Evolutionary conservation across 92 coral and sea anemone species (phyloP).

Genomic region (Zoanthus gigantus): DNA sequence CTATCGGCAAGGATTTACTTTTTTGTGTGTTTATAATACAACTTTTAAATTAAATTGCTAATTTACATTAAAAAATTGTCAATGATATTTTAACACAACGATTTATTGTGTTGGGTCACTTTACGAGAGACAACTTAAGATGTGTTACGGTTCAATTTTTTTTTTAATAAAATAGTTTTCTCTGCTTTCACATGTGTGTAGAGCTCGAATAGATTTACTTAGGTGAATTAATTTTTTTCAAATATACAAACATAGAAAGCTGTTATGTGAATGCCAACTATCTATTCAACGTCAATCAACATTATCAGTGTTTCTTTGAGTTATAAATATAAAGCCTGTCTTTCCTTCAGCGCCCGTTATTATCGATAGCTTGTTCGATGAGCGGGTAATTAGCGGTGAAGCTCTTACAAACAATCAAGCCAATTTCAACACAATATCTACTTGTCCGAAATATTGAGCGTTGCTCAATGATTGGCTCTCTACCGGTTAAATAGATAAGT

Average conservation of each 20-base stretch:
- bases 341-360: conserved; percentile 64
- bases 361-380: conserved; percentile 73
- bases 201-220: conserved; percentile 20
- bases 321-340: conserved; percentile 55
- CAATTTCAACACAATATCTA: conserved; percentile 88
- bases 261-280: conserved; percentile 21
- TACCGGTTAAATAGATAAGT: conserved; percentile 82
- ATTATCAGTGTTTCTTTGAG: conserved; percentile 69
- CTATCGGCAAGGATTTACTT: too few species aligned
- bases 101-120: not conserved
- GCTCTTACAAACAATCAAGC: conserved; percentile 80
- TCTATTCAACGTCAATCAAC: conserved; percentile 81
- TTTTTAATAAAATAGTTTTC: not conserved
- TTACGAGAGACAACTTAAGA: not conserved
- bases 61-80: not conserved
- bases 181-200: not conserved
- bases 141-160: not conserved
- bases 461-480: conserved; percentile 69
- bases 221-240: conserved; percentile 28
- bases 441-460: conserved; percentile 77
- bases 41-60: not conserved
- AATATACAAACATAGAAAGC: conserved; percentile 44
- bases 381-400: conserved; percentile 82
- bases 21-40: too few species aligned
- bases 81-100: not conserved